A percentile compares a stretch with the other conserved stretches of the same genome.
Conservation (phyloP, 2,797 vertebrate genomes). For the Poeciliopsis infans region DNA sequence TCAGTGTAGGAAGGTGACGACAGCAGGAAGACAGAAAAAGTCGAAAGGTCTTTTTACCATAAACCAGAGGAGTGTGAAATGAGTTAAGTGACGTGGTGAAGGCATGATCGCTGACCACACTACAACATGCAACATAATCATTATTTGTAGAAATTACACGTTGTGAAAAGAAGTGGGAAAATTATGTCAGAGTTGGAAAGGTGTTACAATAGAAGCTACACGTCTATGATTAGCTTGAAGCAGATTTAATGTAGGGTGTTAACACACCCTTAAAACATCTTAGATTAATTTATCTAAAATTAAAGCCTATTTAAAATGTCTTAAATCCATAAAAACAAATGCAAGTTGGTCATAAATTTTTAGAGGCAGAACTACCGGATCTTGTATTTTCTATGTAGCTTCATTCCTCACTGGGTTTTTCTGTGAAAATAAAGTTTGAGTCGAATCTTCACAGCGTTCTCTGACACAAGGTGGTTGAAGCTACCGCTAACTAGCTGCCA, state of each 20-base stretch:
- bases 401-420: no score
- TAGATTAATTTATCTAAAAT: no score
- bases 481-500: no score
- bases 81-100: background rate
- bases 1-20: constrained; percentile 5
- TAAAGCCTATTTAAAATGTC: no score
- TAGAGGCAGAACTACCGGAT: no score
- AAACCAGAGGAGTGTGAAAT: background rate
- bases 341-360: no score
- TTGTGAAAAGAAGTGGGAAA: background rate
- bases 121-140: background rate
- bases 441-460: no score
- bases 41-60: background rate
- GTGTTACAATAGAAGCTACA: background rate
- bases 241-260: background rate
- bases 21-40: background rate
- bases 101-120: background rate
- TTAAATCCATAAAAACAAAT: no score
- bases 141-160: background rate
- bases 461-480: no score
- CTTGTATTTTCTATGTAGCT: no score
- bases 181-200: background rate
- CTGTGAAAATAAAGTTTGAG: no score
- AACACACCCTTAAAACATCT: no score
- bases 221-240: background rate